phyloP scores from a whole-genome alignment of 2,888 invertebrate genomes.

The Acanthosepion pharaonis region DNA sequence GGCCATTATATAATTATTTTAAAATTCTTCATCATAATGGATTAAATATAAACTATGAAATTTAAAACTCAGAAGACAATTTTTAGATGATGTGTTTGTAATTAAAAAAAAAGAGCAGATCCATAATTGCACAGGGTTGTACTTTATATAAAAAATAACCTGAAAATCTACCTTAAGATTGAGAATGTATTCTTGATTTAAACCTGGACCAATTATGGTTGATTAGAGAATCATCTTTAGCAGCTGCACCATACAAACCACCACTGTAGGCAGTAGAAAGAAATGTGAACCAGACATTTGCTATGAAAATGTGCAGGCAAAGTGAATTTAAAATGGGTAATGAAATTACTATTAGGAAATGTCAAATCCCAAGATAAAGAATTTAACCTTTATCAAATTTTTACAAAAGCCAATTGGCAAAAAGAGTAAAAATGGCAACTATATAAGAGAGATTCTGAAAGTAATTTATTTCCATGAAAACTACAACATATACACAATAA shows the following conservation, averaged over 20 bases:
- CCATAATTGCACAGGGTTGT: no score
- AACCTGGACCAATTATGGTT: not conserved
- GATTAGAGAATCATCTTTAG: not conserved
- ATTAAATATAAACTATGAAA: no score
- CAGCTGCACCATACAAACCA: not conserved
- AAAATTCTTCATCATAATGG: no score
- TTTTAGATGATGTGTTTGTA: no score
- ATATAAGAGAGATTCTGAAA: no score
- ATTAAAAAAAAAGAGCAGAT: no score
- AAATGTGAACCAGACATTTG: not conserved
- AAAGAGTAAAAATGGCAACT: not conserved
- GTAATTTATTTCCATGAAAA: no score
- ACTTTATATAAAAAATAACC: no score
- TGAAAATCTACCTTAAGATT: not conserved
- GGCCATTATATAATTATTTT: no score
- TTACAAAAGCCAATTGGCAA: not conserved
- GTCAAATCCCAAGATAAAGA: not conserved
- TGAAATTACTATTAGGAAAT: not conserved
- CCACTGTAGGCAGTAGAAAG: not conserved
- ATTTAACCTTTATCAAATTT: not conserved
- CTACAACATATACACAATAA: no score
- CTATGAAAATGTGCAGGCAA: not conserved
- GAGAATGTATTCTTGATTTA: not conserved
- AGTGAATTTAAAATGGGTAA: not conserved
- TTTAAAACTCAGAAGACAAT: no score